Conservation (phyloP, 2,113 vertebrate genomes). For the Hippocampus comes region DNA sequence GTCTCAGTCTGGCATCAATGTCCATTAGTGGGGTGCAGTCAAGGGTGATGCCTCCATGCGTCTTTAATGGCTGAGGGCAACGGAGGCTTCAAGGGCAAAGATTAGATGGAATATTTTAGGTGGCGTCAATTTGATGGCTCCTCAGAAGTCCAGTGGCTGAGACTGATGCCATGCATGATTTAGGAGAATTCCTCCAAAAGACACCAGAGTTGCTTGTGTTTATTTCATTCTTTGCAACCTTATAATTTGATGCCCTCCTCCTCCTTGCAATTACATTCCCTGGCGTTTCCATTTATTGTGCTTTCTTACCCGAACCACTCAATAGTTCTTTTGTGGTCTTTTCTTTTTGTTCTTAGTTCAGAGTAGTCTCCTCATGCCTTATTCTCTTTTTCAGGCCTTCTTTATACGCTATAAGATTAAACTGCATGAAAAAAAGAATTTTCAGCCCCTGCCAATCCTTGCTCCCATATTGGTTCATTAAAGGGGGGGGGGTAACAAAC, state of each 20-base stretch:
- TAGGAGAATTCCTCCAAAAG: neutral
- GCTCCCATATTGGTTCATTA: neutral
- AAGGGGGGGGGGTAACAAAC: neutral
- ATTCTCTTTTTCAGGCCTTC: constrained; percentile 1
- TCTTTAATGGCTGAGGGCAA: constrained; percentile 6
- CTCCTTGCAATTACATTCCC: constrained; percentile 13
- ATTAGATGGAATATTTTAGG: constrained; percentile 8
- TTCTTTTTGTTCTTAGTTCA: constrained; percentile 1
- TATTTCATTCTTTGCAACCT: neutral
- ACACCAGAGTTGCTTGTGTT: neutral
- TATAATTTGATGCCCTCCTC: constrained; percentile 9
- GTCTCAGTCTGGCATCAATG: neutral
- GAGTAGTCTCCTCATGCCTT: constrained; percentile 1
- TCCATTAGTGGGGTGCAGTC: constrained; percentile 42
- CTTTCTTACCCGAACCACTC: neutral
- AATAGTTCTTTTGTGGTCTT: constrained; percentile 1
- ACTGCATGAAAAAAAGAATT: neutral
- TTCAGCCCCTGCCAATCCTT: neutral
- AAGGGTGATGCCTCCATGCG: constrained; percentile 9
- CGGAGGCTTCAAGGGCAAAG: constrained; percentile 7
- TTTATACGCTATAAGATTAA: neutral
- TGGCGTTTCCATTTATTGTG: constrained; percentile 11
- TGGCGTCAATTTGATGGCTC: neutral
- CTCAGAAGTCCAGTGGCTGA: neutral
- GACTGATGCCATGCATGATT: neutral